Evolutionary conservation across 1,140 invertebrate species (phyloP).

Genomic region (Carposina sasakii): DNA sequence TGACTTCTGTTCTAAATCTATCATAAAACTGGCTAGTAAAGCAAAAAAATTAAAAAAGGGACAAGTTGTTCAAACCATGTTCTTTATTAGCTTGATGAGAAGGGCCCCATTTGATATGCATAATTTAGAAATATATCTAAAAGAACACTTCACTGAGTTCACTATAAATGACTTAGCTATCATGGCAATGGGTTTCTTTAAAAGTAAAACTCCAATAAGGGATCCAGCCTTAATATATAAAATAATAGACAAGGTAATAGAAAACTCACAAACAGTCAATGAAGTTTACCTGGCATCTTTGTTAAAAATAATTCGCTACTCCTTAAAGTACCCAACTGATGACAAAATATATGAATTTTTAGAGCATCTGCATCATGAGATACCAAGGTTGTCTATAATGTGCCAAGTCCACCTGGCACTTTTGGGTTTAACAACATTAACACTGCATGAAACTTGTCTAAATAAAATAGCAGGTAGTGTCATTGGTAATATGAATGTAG

Average conservation of each 20-base stretch:
- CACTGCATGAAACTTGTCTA: slow-evolving; percentile 58
- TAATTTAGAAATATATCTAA: slow-evolving; percentile 72
- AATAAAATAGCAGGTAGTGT: slow-evolving; percentile 47
- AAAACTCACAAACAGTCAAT: slow-evolving; percentile 57
- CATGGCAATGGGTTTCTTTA: slow-evolving; percentile 76
- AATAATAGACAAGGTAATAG: slow-evolving; percentile 62
- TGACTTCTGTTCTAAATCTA: slow-evolving; percentile 59
- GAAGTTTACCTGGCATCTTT: slow-evolving; percentile 72
- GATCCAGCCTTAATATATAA: slow-evolving; percentile 52
- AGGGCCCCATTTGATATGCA: slow-evolving; percentile 68
- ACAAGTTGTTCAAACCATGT: slow-evolving; percentile 73
- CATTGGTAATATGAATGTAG: slow-evolving; percentile 31
- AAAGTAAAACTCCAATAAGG: slow-evolving; percentile 73
- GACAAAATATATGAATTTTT: slow-evolving; percentile 51
- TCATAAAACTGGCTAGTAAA: slow-evolving; percentile 69
- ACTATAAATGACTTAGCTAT: slow-evolving; percentile 74
- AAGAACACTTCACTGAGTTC: slow-evolving; percentile 60
- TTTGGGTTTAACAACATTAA: slow-evolving; percentile 56
- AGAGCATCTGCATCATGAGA: slow-evolving; percentile 53
- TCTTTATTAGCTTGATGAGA: slow-evolving; percentile 68
- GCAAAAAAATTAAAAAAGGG: slow-evolving; percentile 59
- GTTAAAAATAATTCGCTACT: slow-evolving; percentile 73
- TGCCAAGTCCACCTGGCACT: slow-evolving; percentile 73
- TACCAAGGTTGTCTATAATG: slow-evolving; percentile 61
- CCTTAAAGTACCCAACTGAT: slow-evolving; percentile 34